Percentiles rank a stretch among this genome's conserved stretches.
These are phyloP conservation scores for Notolepis coatsorum DNA, from an alignment of 2,797 vertebrate species.

Conservation along the genomic window DNA sequence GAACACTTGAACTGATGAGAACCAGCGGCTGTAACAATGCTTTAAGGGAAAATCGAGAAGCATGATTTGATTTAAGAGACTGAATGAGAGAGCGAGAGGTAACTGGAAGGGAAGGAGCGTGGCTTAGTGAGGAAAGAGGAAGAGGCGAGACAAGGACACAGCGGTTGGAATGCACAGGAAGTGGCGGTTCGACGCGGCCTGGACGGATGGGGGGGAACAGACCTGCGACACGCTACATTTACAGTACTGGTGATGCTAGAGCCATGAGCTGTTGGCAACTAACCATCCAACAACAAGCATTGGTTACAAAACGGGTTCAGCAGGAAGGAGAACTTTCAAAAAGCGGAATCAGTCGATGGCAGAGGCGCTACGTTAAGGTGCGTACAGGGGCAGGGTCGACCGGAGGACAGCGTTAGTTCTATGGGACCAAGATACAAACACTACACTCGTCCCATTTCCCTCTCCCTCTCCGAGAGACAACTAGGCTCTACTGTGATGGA, in stretches of 20 bases:
- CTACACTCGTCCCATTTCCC: not conserved
- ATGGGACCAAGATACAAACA: not conserved
- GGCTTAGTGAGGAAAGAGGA: constrained; percentile 21
- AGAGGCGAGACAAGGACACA: too few species aligned
- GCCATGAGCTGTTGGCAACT: not conserved
- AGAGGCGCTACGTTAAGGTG: not conserved
- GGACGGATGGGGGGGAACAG: not conserved
- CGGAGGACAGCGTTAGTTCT: not conserved
- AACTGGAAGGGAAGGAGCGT: not conserved
- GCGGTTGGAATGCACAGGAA: not conserved
- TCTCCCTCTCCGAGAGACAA: not conserved
- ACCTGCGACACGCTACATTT: not conserved
- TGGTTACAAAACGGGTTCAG: not conserved
- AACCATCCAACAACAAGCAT: not conserved
- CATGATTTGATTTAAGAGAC: not conserved
- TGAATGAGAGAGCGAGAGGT: not conserved
- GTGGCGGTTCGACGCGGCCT: not conserved
- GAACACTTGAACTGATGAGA: constrained; percentile 7
- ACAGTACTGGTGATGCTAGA: constrained; percentile 15
- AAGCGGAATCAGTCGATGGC: not conserved
- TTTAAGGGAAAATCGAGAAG: not conserved
- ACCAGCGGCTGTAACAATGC: constrained; percentile 33
- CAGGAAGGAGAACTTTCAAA: not conserved
- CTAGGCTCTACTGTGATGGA: constrained; percentile 7
- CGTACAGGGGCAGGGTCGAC: not conserved